phyloP scores from a whole-genome alignment of 2,113 vertebrate genomes.

The Mormyrus iriodes region DNA sequence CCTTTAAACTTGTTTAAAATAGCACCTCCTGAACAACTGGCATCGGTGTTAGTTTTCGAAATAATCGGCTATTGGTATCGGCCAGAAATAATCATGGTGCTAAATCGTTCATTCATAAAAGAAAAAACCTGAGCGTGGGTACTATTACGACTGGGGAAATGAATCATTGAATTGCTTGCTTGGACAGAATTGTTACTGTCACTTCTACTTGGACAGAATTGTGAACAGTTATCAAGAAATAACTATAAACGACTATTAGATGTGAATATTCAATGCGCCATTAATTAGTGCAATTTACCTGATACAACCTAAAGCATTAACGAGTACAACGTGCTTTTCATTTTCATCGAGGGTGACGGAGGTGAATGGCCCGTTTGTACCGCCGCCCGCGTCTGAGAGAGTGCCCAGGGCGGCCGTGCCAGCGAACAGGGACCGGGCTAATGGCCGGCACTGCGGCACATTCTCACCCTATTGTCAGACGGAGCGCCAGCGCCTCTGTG shows the following conservation, averaged over 20 bases:
- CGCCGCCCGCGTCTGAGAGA: not conserved
- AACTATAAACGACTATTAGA: not conserved
- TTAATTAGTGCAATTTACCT: not conserved
- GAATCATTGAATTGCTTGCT: not conserved
- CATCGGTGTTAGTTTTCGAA: too few species aligned
- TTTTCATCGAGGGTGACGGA: not conserved
- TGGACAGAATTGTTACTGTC: not conserved
- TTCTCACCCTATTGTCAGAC: slow-evolving; percentile 5
- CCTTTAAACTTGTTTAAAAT: too few species aligned
- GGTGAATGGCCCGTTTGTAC: slow-evolving; percentile 2
- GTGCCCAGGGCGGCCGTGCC: not conserved
- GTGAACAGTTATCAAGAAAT: not conserved
- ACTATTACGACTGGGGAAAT: not conserved
- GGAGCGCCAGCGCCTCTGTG: not conserved
- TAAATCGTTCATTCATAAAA: not conserved
- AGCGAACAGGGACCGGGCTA: not conserved
- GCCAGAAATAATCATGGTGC: not conserved
- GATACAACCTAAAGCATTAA: too few species aligned
- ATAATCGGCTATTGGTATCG: too few species aligned
- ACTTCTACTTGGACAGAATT: not conserved
- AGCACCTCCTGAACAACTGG: too few species aligned
- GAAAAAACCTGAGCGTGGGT: not conserved
- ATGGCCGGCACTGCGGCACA: not conserved
- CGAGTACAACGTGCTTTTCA: not conserved
- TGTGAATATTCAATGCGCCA: not conserved